Evolutionary conservation across 2,888 invertebrate species (phyloP), one percentile per base, ranked within the genome.

Genomic region (Cosmopolites sordidus): DNA sequence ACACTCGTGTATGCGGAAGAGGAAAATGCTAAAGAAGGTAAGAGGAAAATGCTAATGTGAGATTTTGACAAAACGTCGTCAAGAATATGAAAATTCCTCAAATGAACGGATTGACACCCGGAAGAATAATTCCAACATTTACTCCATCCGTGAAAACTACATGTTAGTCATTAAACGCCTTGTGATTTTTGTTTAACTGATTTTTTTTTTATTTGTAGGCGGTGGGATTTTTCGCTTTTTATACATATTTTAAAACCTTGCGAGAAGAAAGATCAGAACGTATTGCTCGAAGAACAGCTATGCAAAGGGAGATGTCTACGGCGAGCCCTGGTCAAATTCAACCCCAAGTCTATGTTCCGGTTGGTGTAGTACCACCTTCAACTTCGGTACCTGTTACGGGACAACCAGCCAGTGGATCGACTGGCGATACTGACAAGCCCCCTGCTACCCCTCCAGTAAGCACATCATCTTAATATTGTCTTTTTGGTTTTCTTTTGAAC

Each of bases 191-290:
- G n/a, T 22, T 22, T 22, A 22, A 3, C 3, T 22, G 8, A 22
- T 22, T 5, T 22, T 22, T 22, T 22, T 8, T 22, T 22, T 27
- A 6, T 33, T 12, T 33, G 11, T 64, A 79, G 81, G 73, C 82
- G 47, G 65, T 79, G 53, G 81, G 82, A 1, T 71, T 83, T 39
- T 70, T 80, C 27, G 75, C 80, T 48, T 79, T 83, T n/a, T 79
- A 78, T 66, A 79, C 78, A 60, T 76, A 83, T 59, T 78, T 79
- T 11, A 76, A 77, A 58, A 76, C 79, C 6, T 77, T 83, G 55
- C 77, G 76, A 62, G 78, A 78, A 63, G 80, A 78, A 54, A 77
- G 80, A 62, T 76, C 66, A 15, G 69, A 63, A 51, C 65, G 69
- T 43, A 44, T 64, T 59, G 47, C 61, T 17, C 52, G 65, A 48